A percentile compares a stretch with the other conserved stretches of the same genome.
These are phyloP conservation scores for Crematogaster levior DNA, from an alignment of 2,888 invertebrate genomes.

Conservation along the genomic window DNA sequence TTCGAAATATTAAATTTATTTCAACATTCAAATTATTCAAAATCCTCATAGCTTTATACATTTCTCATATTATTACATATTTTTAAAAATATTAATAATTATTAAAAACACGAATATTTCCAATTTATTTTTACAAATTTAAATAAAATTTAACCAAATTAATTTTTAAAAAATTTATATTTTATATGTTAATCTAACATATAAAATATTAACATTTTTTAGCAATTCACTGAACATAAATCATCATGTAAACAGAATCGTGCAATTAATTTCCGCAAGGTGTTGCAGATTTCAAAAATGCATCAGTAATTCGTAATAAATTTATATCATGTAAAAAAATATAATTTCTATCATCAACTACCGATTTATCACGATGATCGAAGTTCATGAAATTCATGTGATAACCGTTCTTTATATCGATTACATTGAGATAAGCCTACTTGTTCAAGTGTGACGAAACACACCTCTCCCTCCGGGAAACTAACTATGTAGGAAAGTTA, in stretches of 20 bases:
- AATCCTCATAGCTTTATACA: neutral
- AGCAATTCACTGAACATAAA: neutral
- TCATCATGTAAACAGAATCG: neutral
- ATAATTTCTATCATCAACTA: neutral
- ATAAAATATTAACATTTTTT: neutral
- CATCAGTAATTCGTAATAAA: neutral
- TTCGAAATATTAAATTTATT: constrained; percentile 1
- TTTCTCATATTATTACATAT: neutral
- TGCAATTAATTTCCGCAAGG: neutral
- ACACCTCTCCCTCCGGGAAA: neutral
- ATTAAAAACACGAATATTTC: neutral
- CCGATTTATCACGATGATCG: neutral
- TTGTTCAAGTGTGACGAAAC: neutral
- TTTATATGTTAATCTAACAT: neutral
- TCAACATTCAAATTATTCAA: neutral
- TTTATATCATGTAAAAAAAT: neutral
- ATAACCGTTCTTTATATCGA: constrained; percentile 12
- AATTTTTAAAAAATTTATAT: too few species aligned
- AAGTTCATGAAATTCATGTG: neutral
- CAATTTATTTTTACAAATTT: neutral
- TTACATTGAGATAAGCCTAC: constrained; percentile 8
- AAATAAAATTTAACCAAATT: constrained; percentile 6
- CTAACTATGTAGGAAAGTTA: constrained; percentile 11
- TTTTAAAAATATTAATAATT: neutral
- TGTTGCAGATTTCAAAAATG: neutral